Percentiles rank a stretch among this genome's conserved stretches.
Evolutionary conservation across 2,888 invertebrate species (phyloP).

Genomic region (Drosophila antonietae): DNA sequence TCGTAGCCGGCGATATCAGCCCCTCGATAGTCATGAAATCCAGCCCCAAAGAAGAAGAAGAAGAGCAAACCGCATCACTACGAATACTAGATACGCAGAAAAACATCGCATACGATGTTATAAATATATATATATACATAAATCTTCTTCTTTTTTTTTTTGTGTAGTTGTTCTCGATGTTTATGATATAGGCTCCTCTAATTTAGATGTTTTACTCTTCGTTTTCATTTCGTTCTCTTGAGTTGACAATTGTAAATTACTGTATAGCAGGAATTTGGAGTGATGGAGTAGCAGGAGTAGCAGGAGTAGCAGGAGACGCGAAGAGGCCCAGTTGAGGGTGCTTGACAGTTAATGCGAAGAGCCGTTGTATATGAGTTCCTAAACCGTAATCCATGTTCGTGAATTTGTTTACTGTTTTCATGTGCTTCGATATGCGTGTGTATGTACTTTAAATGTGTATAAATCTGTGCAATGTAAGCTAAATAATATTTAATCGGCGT

Average conservation of each 20-base stretch:
- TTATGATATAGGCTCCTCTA: constrained; percentile 22
- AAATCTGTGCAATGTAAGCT: constrained; percentile 74
- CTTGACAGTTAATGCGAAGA: constrained; percentile 36
- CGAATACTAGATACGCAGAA: constrained; percentile 38
- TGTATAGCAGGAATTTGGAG: constrained; percentile 16
- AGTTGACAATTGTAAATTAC: constrained; percentile 38
- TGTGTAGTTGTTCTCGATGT: constrained; percentile 49
- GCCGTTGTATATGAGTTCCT: constrained; percentile 79
- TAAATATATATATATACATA: neutral
- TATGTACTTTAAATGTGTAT: constrained; percentile 75
- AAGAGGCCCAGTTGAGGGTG: neutral
- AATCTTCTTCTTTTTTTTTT: constrained; percentile 5
- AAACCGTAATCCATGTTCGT: constrained; percentile 78
- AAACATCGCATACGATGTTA: constrained; percentile 30
- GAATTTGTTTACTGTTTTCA: constrained; percentile 79
- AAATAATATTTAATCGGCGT: constrained; percentile 50
- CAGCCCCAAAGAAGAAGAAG: neutral
- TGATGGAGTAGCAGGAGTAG: neutral
- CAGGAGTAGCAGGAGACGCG: neutral
- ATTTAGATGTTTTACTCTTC: neutral
- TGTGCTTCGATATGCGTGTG: constrained; percentile 77
- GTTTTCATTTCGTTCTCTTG: neutral
- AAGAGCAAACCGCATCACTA: neutral
- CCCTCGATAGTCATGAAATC: neutral
- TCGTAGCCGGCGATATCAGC: neutral